Conservation (phyloP, 2,888 invertebrate species). For the Caenorhabditis uteleia region DNA sequence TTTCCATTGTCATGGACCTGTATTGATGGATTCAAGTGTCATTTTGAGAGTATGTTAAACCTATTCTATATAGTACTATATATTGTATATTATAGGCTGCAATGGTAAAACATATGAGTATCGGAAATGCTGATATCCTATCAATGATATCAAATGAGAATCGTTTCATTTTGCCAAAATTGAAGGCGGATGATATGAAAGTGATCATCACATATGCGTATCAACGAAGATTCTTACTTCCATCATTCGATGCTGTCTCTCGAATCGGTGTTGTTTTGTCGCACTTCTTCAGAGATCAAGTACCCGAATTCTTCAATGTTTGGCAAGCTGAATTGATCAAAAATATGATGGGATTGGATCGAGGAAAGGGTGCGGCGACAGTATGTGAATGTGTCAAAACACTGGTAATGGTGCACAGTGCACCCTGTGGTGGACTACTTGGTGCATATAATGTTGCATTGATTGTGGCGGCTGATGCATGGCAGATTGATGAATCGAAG, state of each 20-base stretch:
- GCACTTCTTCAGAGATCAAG: slow-evolving; percentile 19
- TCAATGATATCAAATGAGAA: slow-evolving; percentile 50
- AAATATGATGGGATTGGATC: slow-evolving; percentile 14
- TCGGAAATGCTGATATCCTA: slow-evolving; percentile 13
- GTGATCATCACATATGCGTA: slow-evolving; percentile 42
- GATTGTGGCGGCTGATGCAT: slow-evolving; percentile 32
- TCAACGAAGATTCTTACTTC: slow-evolving; percentile 32
- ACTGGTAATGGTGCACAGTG: slow-evolving; percentile 12
- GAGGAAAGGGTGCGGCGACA: slow-evolving; percentile 10
- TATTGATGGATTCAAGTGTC: slow-evolving; percentile 35
- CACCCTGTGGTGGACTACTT: slow-evolving; percentile 30
- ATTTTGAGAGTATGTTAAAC: slow-evolving; percentile 32
- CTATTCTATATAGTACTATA: background rate
- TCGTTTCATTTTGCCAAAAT: slow-evolving; percentile 38
- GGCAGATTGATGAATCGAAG: slow-evolving; percentile 27
- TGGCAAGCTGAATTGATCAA: slow-evolving; percentile 36
- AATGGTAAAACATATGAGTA: slow-evolving; percentile 29
- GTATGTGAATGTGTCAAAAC: slow-evolving; percentile 23
- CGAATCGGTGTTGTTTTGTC: slow-evolving; percentile 32
- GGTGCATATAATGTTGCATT: slow-evolving; percentile 33
- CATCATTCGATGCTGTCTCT: slow-evolving; percentile 24
- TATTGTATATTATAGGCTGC: slow-evolving; percentile 19
- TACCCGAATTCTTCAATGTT: slow-evolving; percentile 19
- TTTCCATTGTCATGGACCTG: slow-evolving; percentile 39
- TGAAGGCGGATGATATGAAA: slow-evolving; percentile 37